Evolutionary conservation across 2,113 vertebrate species (phyloP).

Genomic region (Nibea albiflora): DNA sequence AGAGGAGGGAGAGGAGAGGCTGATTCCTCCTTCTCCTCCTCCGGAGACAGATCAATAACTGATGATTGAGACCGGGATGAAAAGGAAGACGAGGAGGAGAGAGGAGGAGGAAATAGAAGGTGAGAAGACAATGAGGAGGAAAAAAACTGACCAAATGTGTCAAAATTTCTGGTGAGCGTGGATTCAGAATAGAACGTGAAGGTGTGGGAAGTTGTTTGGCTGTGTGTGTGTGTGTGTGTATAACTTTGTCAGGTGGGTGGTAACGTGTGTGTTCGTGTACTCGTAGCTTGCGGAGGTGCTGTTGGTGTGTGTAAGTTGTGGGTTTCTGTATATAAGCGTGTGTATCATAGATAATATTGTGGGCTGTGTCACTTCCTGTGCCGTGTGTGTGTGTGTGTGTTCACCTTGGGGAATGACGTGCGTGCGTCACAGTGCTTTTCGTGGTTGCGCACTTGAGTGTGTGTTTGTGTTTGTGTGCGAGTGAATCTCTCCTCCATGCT

Average conservation of each 20-base stretch:
- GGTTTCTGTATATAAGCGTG: conserved; percentile 3
- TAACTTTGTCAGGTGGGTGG: conserved; percentile 50
- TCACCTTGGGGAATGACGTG: background rate
- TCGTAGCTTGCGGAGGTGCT: conserved; percentile 23
- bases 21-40: conserved; percentile 42
- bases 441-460: conserved; percentile 11
- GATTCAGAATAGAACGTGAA: conserved; percentile 14
- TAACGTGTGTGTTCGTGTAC: conserved; percentile 23
- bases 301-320: background rate
- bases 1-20: conserved; percentile 35
- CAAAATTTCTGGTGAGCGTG: background rate
- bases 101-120: conserved; percentile 5
- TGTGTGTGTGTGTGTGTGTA: conserved; percentile 39
- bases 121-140: background rate
- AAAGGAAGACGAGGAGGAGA: conserved; percentile 12
- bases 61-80: conserved; percentile 45
- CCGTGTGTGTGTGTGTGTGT: background rate
- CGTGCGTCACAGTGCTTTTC: background rate
- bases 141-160: conserved; percentile 4
- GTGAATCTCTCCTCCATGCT: conserved; percentile 33
- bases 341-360: background rate
- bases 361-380: background rate
- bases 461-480: conserved; percentile 23
- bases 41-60: conserved; percentile 72
- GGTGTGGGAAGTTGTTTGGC: conserved; percentile 15